Percentiles rank a stretch among this genome's conserved stretches.
These are phyloP conservation scores for Caenorhabditis sp. DNA, from an alignment of 2,888 invertebrate genomes.

Conservation along the genomic window DNA sequence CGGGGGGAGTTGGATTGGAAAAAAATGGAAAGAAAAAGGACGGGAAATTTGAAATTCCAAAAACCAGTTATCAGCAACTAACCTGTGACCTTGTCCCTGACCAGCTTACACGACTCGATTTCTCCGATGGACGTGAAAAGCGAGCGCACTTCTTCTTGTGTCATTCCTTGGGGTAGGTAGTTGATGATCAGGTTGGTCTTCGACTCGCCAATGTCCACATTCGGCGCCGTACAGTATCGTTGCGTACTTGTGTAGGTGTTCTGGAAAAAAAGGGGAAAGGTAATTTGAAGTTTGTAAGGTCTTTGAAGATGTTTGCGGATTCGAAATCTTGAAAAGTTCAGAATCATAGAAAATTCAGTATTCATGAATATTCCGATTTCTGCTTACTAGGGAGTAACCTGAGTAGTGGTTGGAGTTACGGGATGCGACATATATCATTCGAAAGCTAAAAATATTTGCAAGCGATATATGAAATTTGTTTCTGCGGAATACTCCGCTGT, in stretches of 20 bases:
- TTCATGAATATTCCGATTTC: too few species aligned
- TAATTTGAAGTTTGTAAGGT: not conserved
- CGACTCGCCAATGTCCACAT: slow-evolving; percentile 73
- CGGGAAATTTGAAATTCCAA: slow-evolving; percentile 4
- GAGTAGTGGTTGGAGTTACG: too few species aligned
- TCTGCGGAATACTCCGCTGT: too few species aligned
- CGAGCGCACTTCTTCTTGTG: slow-evolving; percentile 88
- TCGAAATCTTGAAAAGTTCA: too few species aligned
- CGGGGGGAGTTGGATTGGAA: not conserved
- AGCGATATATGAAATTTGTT: too few species aligned
- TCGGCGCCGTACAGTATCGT: slow-evolving; percentile 73
- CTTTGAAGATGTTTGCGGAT: not conserved
- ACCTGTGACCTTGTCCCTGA: slow-evolving; percentile 98
- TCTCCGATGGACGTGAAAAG: slow-evolving; percentile 98
- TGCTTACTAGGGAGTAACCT: too few species aligned
- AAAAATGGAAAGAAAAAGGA: not conserved
- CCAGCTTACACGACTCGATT: slow-evolving; percentile 99
- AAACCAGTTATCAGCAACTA: slow-evolving; percentile 66
- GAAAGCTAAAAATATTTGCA: too few species aligned
- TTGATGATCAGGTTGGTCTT: slow-evolving; percentile 99
- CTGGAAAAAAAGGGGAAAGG: too few species aligned
- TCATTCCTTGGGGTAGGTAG: slow-evolving; percentile 92
- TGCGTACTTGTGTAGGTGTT: slow-evolving; percentile 67
- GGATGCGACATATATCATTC: too few species aligned
- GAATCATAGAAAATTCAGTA: too few species aligned